Conservation (phyloP, 64 coral and sea anemone genomes). For the Stichodactyla helianthus region DNA sequence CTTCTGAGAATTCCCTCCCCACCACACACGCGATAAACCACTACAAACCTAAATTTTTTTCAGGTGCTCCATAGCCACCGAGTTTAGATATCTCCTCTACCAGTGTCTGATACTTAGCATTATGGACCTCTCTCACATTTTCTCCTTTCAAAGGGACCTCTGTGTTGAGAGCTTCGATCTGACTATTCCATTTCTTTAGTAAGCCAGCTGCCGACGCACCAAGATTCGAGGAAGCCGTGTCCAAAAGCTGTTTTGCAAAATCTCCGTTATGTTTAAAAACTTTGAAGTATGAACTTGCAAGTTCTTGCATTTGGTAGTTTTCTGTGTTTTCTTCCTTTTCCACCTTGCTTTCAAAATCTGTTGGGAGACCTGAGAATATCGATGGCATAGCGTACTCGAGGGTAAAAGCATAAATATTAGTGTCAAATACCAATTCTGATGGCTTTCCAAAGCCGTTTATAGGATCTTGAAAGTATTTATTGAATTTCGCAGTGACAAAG, state of each 20-base stretch:
- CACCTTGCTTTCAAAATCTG: constrained; percentile 5
- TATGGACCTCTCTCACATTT: not conserved
- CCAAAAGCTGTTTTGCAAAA: constrained; percentile 15
- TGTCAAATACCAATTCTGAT: constrained; percentile 67
- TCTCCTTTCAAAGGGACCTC: not conserved
- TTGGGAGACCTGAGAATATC: constrained; percentile 30
- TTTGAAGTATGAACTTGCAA: constrained; percentile 63
- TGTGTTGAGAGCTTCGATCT: not conserved
- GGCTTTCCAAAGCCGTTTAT: constrained; percentile 22
- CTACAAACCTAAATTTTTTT: not conserved
- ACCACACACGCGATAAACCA: not conserved
- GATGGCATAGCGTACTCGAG: constrained; percentile 54
- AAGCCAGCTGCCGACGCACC: not conserved
- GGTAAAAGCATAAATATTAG: constrained; percentile 71
- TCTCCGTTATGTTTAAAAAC: constrained; percentile 54
- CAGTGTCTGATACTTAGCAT: not conserved
- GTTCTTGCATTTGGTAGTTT: constrained; percentile 41
- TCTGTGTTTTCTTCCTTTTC: not conserved
- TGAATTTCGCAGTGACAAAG: constrained; percentile 34
- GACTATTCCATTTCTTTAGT: not conserved
- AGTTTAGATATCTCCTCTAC: not conserved
- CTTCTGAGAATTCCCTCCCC: too few species aligned
- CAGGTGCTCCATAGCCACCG: not conserved
- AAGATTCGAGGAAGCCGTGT: not conserved
- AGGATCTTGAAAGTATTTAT: constrained; percentile 43